Conservation (phyloP, 2,113 vertebrate species). For the Jaculus jaculus region DNA sequence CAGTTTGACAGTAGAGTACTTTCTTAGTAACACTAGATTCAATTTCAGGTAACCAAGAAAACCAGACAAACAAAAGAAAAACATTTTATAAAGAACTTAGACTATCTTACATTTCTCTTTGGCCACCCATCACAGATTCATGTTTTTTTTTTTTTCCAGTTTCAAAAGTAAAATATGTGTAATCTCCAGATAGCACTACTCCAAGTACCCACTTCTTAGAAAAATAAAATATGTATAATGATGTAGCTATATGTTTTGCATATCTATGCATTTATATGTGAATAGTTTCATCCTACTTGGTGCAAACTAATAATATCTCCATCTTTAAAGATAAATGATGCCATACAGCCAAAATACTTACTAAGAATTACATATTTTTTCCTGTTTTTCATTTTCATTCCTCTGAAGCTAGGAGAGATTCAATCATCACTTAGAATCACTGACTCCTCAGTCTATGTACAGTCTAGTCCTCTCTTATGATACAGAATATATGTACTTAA, state of each 20-base stretch:
- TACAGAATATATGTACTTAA: neutral
- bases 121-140: neutral
- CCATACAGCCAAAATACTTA: neutral
- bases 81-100: too few relatives aligned
- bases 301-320: neutral
- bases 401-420: neutral
- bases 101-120: too few relatives aligned
- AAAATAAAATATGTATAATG: neutral
- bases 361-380: constrained; percentile 1
- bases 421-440: neutral
- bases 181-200: neutral
- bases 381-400: neutral
- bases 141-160: neutral
- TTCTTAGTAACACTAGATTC: too few relatives aligned
- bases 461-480: neutral
- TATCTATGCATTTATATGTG: neutral
- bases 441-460: constrained; percentile 4
- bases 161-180: neutral
- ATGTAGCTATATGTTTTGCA: neutral
- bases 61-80: too few relatives aligned
- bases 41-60: too few relatives aligned
- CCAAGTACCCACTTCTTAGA: neutral
- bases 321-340: neutral
- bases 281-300: neutral
- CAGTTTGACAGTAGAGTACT: too few relatives aligned